These are phyloP conservation scores for Porites cylindrica DNA, from an alignment of 92 coral and sea anemone species.

Conservation along the genomic window DNA sequence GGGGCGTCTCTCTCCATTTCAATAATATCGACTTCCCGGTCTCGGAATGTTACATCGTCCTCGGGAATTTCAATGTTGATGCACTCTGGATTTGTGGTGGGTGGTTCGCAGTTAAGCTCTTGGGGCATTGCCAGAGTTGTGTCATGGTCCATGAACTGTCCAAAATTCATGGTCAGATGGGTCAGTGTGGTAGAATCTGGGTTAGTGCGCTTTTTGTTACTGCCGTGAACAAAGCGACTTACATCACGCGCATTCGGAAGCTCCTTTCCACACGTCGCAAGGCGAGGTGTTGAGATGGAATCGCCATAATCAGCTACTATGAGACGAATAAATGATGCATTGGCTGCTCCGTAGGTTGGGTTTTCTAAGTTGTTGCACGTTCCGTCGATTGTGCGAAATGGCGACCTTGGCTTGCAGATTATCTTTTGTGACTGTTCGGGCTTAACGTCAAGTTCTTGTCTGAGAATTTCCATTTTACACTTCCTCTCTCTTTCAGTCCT, in stretches of 20 bases:
- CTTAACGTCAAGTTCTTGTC: not conserved
- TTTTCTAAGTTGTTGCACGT: conserved; percentile 71
- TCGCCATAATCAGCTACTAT: conserved; percentile 64
- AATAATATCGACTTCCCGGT: not conserved
- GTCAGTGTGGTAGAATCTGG: conserved; percentile 28
- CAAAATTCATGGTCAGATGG: conserved; percentile 79
- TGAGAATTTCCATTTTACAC: not conserved
- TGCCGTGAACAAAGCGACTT: conserved; percentile 31
- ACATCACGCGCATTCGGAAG: conserved; percentile 61
- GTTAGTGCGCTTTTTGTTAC: conserved; percentile 25
- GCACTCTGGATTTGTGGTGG: conserved; percentile 37
- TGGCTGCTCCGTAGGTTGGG: conserved; percentile 69
- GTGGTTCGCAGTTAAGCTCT: conserved; percentile 29
- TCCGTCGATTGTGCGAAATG: conserved; percentile 69
- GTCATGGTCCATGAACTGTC: conserved; percentile 82
- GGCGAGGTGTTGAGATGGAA: conserved; percentile 55
- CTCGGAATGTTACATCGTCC: conserved; percentile 29
- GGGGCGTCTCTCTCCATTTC: conserved; percentile 58
- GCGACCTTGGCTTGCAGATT: not conserved
- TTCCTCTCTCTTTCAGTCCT: not conserved
- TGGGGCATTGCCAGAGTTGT: conserved; percentile 53
- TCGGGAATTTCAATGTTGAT: conserved; percentile 57
- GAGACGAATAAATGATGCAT: conserved; percentile 49
- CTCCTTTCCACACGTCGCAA: conserved; percentile 12
- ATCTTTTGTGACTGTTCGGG: not conserved